Evolutionary conservation across 2,888 invertebrate species (phyloP), one percentile per base, ranked within the genome.

Genomic region (Julus scanicus): DNA sequence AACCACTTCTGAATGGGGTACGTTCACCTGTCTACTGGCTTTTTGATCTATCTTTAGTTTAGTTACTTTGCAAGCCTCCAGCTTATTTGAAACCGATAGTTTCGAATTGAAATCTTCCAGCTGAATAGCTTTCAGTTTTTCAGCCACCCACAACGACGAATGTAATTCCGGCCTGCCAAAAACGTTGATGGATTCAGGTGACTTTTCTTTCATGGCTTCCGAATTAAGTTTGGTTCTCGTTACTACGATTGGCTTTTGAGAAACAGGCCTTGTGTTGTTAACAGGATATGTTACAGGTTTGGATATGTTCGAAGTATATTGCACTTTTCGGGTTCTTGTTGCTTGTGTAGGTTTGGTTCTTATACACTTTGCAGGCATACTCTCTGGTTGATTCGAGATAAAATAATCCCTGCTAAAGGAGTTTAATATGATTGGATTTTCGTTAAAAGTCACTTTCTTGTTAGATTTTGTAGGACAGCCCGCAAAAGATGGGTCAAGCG

Each of bases 371-470:
- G 80, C 13, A 13, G 80, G 80, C 13, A 80, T 80, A 39, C 15
- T 80, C 4, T 80, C 80, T 37, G 80, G n/a, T 9, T 44, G 44
- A 13, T 85, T 85, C n/a, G 44, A 20, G 44, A 49, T 44, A n/a
- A 44, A 48, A 9, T 85, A 85, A 20, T 85, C 49, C n/a, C 17
- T 85, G 20, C 13, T 44, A n/a, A 49, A n/a, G 44, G 49, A 44
- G 49, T 85, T 49, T 29, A 85, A 85, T 29, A 85, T 49, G 48
- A 85, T 85, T 3, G 85, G 85, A 48, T 48, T 85, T 6, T 85
- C 85, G 29, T 85, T 85, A n/a, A 85, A 85, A 40, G 85, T 85
- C 44, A 85, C 85, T 85, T 85, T 85, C 29, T 85, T 85, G 48
- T 37, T 39, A 37, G 37, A 13, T 37, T 80, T 80, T 39, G 9